phyloP scores from a whole-genome alignment of 2,888 invertebrate species.

The Sericinus montela region DNA sequence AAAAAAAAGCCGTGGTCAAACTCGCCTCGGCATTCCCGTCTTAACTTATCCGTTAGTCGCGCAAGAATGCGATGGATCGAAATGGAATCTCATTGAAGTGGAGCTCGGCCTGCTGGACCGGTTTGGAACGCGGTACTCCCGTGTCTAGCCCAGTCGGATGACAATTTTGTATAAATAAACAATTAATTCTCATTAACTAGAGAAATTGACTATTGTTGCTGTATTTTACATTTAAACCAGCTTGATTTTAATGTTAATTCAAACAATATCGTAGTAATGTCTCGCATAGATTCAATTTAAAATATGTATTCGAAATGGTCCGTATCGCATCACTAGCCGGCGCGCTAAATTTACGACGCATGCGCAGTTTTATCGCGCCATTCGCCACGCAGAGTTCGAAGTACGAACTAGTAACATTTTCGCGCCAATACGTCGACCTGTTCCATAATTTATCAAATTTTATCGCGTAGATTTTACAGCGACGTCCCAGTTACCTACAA shows the following conservation, averaged over 20 bases:
- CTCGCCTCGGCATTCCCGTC: conserved; percentile 39
- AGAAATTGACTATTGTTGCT: not conserved
- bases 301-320: conserved; percentile 25
- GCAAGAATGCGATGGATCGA: conserved; percentile 75
- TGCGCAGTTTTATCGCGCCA: conserved; percentile 42
- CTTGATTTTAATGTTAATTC: conserved; percentile 14
- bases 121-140: conserved; percentile 55
- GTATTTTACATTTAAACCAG: conserved; percentile 25
- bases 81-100: conserved; percentile 77
- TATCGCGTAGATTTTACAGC: conserved; percentile 27
- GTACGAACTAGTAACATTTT: conserved; percentile 39
- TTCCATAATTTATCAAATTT: conserved; percentile 27
- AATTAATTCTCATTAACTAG: conserved; percentile 33
- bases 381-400: conserved; percentile 23
- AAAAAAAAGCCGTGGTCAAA: conserved; percentile 34
- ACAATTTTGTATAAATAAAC: conserved; percentile 52
- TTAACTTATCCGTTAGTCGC: conserved; percentile 67
- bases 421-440: conserved; percentile 43
- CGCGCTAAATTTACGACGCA: conserved; percentile 46
- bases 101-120: conserved; percentile 60
- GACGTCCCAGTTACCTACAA: conserved; percentile 25
- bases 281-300: conserved; percentile 24
- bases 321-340: conserved; percentile 36
- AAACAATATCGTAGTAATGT: conserved; percentile 16
- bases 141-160: conserved; percentile 54